A percentile compares a stretch with the other conserved stretches of the same genome.
These are phyloP conservation scores for Rapana venosa DNA, from an alignment of 2,888 invertebrate genomes.

Conservation along the genomic window DNA sequence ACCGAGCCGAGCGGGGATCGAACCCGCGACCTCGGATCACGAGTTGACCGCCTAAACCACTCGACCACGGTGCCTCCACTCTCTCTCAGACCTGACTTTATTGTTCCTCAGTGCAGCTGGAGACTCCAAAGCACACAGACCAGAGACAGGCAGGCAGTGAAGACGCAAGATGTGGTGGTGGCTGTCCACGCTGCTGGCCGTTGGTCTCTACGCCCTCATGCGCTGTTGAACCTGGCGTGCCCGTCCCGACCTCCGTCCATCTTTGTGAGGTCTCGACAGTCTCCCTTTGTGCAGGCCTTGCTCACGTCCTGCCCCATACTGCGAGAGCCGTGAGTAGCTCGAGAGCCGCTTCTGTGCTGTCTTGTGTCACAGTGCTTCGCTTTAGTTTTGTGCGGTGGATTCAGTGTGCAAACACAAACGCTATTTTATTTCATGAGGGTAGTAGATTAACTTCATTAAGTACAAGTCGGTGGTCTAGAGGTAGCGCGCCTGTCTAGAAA, in stretches of 20 bases:
- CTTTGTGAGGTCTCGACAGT: slow-evolving; percentile 57
- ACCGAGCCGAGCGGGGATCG: too few relatives aligned
- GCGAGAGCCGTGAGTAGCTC: slow-evolving; percentile 67
- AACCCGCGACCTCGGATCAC: too few relatives aligned
- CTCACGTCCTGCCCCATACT: slow-evolving; percentile 68
- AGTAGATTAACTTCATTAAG: too few relatives aligned
- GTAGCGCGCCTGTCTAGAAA: too few relatives aligned
- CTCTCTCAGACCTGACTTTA: neutral
- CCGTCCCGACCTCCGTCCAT: slow-evolving; percentile 63
- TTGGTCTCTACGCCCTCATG: slow-evolving; percentile 54
- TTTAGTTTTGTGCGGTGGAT: too few relatives aligned
- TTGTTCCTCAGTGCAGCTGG: neutral
- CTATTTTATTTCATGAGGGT: too few relatives aligned
- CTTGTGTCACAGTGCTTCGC: too few relatives aligned
- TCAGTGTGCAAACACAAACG: too few relatives aligned
- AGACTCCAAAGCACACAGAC: neutral
- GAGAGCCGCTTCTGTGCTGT: neutral
- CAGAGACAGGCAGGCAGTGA: neutral
- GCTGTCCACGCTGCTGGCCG: slow-evolving; percentile 46
- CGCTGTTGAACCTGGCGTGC: slow-evolving; percentile 68
- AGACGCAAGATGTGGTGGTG: neutral
- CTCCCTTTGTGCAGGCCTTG: slow-evolving; percentile 54
- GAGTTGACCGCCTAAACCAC: neutral
- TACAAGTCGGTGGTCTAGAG: too few relatives aligned
- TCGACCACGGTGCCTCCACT: neutral